Evolutionary conservation across 2,113 vertebrate genomes (phyloP).

Genomic region (Plectropomus leopardus): DNA sequence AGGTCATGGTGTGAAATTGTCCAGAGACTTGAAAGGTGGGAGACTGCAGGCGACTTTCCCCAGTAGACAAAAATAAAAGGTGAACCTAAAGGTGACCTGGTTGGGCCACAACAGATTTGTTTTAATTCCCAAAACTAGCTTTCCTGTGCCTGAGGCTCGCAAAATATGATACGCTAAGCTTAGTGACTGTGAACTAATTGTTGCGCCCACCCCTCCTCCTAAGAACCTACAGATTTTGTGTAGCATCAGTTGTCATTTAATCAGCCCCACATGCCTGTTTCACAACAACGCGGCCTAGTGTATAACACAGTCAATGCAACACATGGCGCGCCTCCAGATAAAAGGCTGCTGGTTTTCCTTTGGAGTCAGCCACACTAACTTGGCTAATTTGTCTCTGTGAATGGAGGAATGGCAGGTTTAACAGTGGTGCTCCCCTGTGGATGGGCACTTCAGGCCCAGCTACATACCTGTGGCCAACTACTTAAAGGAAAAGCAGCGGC

Average conservation of each 20-base stretch:
- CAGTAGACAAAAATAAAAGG: constrained; percentile 51
- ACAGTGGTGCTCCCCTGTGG: constrained; percentile 45
- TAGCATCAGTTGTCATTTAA: constrained; percentile 73
- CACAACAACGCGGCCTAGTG: constrained; percentile 51
- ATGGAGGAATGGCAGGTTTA: constrained; percentile 43
- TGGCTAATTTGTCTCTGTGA: constrained; percentile 63
- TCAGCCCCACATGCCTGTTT: constrained; percentile 75
- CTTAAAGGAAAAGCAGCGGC: constrained; percentile 23
- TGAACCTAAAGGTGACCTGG: constrained; percentile 57
- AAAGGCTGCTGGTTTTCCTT: constrained; percentile 59
- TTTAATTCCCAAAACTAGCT: constrained; percentile 65
- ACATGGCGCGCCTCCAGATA: constrained; percentile 57
- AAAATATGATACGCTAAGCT: constrained; percentile 62
- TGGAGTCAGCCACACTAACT: constrained; percentile 58
- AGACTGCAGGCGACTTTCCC: constrained; percentile 47
- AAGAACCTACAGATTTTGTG: constrained; percentile 49
- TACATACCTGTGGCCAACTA: constrained; percentile 19
- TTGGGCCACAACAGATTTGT: constrained; percentile 56
- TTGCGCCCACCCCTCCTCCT: constrained; percentile 40
- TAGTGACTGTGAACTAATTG: constrained; percentile 70
- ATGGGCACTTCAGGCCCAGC: constrained; percentile 29
- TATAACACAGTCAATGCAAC: constrained; percentile 50
- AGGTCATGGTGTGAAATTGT: constrained; percentile 47
- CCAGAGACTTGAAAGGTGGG: constrained; percentile 40
- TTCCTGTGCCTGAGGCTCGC: constrained; percentile 66